Percentiles rank a stretch among this genome's conserved stretches.
phyloP scores from a whole-genome alignment of 23 tunicate species.

The Halocynthia roretzi region DNA sequence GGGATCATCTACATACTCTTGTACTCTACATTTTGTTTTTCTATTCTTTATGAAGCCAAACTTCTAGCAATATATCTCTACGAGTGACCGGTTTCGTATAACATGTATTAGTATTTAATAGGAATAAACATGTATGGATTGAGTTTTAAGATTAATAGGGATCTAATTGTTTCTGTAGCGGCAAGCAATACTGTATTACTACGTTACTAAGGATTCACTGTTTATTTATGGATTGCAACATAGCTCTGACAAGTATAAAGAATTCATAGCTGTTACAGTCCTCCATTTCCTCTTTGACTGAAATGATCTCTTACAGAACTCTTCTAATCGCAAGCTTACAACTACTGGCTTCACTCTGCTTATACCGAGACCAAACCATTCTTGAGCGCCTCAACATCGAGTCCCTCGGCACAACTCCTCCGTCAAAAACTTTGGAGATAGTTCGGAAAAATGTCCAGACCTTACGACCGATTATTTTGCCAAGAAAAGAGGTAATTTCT shows the following conservation, averaged over 20 bases:
- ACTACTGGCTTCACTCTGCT: conserved; percentile 41
- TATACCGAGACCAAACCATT: conserved; percentile 42
- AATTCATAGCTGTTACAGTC: no score
- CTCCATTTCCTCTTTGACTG: not conserved
- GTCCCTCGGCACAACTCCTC: conserved; percentile 34
- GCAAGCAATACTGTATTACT: no score
- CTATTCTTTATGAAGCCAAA: no score
- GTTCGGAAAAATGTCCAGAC: conserved; percentile 21
- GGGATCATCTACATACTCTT: no score
- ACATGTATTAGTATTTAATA: no score
- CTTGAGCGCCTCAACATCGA: conserved; percentile 50
- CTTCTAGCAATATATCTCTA: no score
- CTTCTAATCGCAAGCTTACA: conserved; percentile 59
- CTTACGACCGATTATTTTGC: conserved; percentile 41
- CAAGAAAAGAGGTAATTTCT: conserved; percentile 63
- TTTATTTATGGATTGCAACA: no score
- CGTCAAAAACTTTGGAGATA: not conserved
- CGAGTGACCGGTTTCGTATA: no score
- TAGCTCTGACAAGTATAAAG: no score
- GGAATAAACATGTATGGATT: not conserved
- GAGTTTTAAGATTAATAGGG: not conserved
- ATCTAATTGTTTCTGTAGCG: not conserved
- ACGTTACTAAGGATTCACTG: no score
- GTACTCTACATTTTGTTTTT: no score
- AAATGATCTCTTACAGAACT: conserved; percentile 27